Percentiles rank a stretch among this genome's conserved stretches.
phyloP scores from a whole-genome alignment of 2,888 invertebrate genomes.

The Pterostichus madidus region DNA sequence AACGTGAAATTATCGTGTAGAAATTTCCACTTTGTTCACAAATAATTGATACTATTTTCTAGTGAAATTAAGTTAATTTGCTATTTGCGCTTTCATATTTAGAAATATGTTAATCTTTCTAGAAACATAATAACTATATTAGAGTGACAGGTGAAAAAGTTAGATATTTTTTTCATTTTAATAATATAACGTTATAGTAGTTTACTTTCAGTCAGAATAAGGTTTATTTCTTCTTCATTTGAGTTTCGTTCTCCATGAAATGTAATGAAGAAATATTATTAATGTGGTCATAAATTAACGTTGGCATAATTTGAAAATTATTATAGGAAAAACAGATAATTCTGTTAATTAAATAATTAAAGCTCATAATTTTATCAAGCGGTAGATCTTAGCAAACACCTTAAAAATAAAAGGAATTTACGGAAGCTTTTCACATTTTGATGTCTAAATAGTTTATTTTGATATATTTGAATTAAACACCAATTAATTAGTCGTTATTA shows the following conservation, averaged over 20 bases:
- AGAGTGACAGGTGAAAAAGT: conserved; percentile 21
- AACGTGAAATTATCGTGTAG: conserved; percentile 36
- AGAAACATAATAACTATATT: conserved; percentile 34
- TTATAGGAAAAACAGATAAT: conserved; percentile 34
- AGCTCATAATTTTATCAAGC: conserved; percentile 22
- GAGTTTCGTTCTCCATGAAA: not conserved
- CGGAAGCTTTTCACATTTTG: conserved; percentile 59
- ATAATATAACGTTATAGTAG: not conserved
- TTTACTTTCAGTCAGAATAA: not conserved
- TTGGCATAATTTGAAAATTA: conserved; percentile 37
- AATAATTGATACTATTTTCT: conserved; percentile 51
- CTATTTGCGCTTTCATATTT: conserved; percentile 49
- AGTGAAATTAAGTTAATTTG: conserved; percentile 51
- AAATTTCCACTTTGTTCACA: conserved; percentile 46
- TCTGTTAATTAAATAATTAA: conserved; percentile 53
- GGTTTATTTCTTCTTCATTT: conserved; percentile 20
- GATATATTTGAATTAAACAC: conserved; percentile 59
- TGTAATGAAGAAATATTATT: conserved; percentile 2
- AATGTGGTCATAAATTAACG: conserved; percentile 20
- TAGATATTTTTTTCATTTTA: not conserved
- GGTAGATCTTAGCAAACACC: conserved; percentile 23
- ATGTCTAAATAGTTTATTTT: conserved; percentile 52
- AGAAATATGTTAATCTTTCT: conserved; percentile 48
- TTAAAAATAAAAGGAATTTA: conserved; percentile 44
- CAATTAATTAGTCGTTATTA: conserved; percentile 64